Percentiles rank a stretch among this genome's conserved stretches.
phyloP scores from a whole-genome alignment of 2,113 vertebrate genomes.

The Larimichthys crocea region DNA sequence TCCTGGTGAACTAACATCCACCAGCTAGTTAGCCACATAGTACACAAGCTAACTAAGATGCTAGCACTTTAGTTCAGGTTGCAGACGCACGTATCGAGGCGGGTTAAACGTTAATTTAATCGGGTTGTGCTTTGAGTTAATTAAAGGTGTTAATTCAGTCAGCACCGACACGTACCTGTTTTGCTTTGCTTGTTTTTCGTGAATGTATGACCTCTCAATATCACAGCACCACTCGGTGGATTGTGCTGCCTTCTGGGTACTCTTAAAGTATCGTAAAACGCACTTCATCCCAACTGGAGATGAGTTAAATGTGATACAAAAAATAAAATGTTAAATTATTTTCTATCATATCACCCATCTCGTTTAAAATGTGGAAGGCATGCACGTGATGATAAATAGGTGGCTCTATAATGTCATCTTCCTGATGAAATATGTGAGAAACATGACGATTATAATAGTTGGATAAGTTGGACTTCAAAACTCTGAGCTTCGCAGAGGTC shows the following conservation, averaged over 20 bases:
- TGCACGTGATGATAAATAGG: rapidly evolving
- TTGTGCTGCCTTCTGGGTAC: not conserved
- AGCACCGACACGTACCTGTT: slow-evolving; percentile 47
- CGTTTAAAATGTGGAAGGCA: not conserved
- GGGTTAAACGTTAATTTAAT: not conserved
- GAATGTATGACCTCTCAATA: slow-evolving; percentile 80
- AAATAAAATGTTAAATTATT: not conserved
- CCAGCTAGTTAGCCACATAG: slow-evolving; percentile 13
- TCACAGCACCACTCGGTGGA: slow-evolving; percentile 54
- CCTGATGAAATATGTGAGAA: not conserved
- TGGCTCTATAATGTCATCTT: not conserved
- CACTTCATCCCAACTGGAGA: rapidly evolving
- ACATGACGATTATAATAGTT: not conserved
- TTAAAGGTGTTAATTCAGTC: not conserved
- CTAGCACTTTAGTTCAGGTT: slow-evolving; percentile 1
- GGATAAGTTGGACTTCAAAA: rapidly evolving
- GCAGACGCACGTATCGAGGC: not conserved
- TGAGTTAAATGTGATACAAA: not conserved
- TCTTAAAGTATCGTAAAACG: slow-evolving; percentile 1
- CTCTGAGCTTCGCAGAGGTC: rapidly evolving
- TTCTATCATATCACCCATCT: not conserved
- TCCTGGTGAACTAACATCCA: not conserved
- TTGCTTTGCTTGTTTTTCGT: slow-evolving; percentile 3
- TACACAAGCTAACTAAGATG: slow-evolving; percentile 35
- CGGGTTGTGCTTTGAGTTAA: not conserved